Evolutionary conservation across 1,140 invertebrate species (phyloP).

Genomic region (Wiebesia pumilae): DNA sequence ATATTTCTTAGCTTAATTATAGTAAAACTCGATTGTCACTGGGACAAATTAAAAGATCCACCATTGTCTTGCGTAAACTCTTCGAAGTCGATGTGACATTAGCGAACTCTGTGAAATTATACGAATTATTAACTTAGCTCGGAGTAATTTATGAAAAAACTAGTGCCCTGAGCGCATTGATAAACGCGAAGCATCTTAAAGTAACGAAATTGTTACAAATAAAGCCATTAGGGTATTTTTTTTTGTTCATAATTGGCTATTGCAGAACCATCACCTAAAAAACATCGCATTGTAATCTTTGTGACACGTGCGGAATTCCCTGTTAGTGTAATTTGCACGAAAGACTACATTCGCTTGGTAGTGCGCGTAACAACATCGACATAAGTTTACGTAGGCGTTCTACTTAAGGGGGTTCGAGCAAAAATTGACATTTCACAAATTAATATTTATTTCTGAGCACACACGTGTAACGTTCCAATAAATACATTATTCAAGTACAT

Average conservation of each 20-base stretch:
- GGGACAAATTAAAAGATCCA: background rate
- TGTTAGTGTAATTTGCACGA: background rate
- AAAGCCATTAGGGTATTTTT: background rate
- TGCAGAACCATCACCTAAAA: background rate
- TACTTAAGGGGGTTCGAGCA: background rate
- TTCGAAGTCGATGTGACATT: background rate
- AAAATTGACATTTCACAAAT: slow-evolving; percentile 7
- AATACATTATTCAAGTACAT: background rate
- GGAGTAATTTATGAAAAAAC: too few species aligned
- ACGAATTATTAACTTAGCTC: background rate
- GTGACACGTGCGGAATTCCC: background rate
- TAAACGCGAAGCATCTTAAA: too few species aligned
- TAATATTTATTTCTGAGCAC: slow-evolving; percentile 6
- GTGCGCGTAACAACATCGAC: too few species aligned
- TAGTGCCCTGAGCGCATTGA: too few species aligned
- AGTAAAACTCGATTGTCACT: too few species aligned
- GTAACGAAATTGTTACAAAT: background rate
- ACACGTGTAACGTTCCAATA: background rate
- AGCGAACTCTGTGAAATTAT: background rate
- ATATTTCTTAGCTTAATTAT: too few species aligned
- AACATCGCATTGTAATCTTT: background rate
- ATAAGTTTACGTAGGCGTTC: background rate
- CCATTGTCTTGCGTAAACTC: background rate
- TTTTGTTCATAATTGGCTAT: background rate
- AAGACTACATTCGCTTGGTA: background rate